A percentile compares a stretch with the other conserved stretches of the same genome.
Conservation (phyloP, 2,888 invertebrate species). For the Ischnus inquisitorius region DNA sequence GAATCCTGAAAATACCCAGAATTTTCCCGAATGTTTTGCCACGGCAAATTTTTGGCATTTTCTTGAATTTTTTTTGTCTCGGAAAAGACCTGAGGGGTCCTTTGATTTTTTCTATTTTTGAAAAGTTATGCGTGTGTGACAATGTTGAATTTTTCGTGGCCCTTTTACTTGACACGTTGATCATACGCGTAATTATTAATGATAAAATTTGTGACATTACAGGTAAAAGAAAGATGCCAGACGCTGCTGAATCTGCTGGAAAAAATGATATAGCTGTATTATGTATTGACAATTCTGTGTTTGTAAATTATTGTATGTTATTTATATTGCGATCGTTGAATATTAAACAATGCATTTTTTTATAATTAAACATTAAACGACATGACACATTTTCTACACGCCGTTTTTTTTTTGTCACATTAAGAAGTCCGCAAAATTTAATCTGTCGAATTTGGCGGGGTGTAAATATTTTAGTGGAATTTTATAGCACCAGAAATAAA, state of each 20-base stretch:
- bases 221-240: conserved; percentile 87
- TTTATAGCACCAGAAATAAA: background rate
- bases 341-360: background rate
- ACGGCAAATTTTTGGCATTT: too few species aligned
- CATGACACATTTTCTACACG: background rate
- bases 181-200: conserved; percentile 1
- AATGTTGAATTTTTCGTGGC: too few species aligned
- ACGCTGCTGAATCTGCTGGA: conserved; percentile 87
- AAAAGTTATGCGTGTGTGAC: too few species aligned
- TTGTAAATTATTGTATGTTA: background rate
- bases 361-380: background rate
- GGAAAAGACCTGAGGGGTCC: too few species aligned
- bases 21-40: too few species aligned
- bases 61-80: too few species aligned
- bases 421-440: too few species aligned
- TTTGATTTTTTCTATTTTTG: background rate
- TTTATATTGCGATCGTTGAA: background rate
- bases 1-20: too few species aligned
- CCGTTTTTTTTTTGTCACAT: background rate
- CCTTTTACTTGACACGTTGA: too few species aligned
- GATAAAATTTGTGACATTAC: conserved; percentile 60
- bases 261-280: conserved; percentile 78
- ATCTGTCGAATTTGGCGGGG: too few species aligned
- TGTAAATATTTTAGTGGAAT: too few species aligned
- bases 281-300: background rate